phyloP scores from a whole-genome alignment of 2,797 vertebrate species.

The Phalanger gymnotis region DNA sequence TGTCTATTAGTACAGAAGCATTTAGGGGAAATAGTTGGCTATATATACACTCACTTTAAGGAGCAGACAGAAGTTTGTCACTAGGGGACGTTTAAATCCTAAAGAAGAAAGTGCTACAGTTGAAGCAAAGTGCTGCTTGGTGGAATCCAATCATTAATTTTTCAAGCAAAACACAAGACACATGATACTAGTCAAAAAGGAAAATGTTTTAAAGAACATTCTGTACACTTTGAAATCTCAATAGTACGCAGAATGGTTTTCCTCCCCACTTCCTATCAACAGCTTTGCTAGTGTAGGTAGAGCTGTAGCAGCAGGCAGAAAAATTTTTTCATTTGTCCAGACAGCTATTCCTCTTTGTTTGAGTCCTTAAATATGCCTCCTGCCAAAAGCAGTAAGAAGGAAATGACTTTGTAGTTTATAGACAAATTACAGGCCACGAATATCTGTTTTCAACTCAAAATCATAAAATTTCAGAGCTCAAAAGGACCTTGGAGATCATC shows the following conservation, averaged over 20 bases:
- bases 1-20: not conserved
- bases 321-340: not conserved
- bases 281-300: not conserved
- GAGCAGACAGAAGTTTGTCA: not conserved
- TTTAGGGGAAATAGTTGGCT: not conserved
- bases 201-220: not conserved
- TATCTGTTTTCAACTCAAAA: conserved; percentile 32
- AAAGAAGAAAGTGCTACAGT: not conserved
- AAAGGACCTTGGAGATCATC: not conserved
- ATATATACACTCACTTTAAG: not conserved
- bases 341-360: not conserved
- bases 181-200: not conserved
- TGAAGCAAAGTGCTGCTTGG: not conserved
- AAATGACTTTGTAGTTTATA: conserved; percentile 42
- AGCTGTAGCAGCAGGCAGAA: not conserved
- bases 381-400: conserved; percentile 32
- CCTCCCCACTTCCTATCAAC: not conserved
- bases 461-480: not conserved
- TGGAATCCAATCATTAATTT: not conserved
- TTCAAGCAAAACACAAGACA: not conserved
- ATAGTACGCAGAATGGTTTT: not conserved
- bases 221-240: not conserved
- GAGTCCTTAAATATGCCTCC: not conserved
- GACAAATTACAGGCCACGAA: conserved; percentile 31
- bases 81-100: not conserved